Base-by-base conservation (phyloP, 2,113 vertebrate genomes). In the Sinocyclocheilus rhinocerous region DNA sequence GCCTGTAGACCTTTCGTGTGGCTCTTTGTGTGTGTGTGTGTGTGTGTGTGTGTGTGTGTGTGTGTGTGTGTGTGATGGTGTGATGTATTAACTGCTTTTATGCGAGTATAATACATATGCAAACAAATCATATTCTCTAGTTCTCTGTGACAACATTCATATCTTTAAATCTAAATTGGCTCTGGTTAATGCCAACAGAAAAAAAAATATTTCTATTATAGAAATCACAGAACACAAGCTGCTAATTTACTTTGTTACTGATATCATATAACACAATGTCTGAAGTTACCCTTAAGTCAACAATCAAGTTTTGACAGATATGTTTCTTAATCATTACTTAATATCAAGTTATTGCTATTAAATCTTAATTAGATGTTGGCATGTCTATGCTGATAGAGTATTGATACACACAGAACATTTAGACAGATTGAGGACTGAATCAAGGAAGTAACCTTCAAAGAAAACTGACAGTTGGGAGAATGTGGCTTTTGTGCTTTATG, bases 261-360 rank as follows among this genome's bases (percentile, higher is more conserved):
- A 85, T 42, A 96, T 45, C 29, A 39, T 5, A 72, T 36, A 39
- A 70, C 8, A 16, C 24, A 65, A 50, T 50, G 3, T 50, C 48
- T 50, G 9, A 45, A 45, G 42, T 45, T 45, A 45, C 42, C 48
- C 48, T 50, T 50, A 50, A 50, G 95, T 93, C 95, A 72, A 95
- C 55, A 59, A 8, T 61, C 42, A 48, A 48, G 4, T 5, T 78
- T 78, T 13, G n/a, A 24, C 11, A 42, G 4, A 24, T 42, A 45
- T 75, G 42, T 24, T 75, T 72, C 22, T 16, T 75, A 24, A 48
- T 75, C 4, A 72, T 22, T 70, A 20, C 10, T 72, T 22, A 42
- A 22, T 42, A 42, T 39, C 10, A 72, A 22, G 2, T 42, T 42
- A 72, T 22, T 72, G 20, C 20, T 42, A 12, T 42, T 42, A 42